Evolutionary conservation across 2,797 vertebrate species (phyloP).

Genomic region (Aldrovandia affinis): DNA sequence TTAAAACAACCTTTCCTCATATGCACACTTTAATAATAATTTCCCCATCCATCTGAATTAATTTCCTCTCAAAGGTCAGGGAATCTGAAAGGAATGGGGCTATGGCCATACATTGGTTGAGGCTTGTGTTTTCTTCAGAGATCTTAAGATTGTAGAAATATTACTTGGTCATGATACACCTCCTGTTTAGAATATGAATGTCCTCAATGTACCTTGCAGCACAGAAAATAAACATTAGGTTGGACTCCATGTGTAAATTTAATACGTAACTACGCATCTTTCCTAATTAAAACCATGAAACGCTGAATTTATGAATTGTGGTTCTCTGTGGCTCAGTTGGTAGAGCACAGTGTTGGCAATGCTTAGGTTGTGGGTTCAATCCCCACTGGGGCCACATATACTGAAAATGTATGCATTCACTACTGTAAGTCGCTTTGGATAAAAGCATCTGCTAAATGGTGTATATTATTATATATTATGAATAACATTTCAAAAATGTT

Average conservation of each 20-base stretch:
- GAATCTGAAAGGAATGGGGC: background rate
- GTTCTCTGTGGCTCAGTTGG: too few relatives aligned
- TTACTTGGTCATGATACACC: background rate
- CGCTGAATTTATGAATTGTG: too few relatives aligned
- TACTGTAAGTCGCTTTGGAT: too few relatives aligned
- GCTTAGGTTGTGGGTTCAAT: too few relatives aligned
- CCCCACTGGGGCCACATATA: too few relatives aligned
- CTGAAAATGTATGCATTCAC: too few relatives aligned
- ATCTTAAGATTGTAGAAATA: slow-evolving; percentile 5
- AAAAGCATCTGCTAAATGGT: too few relatives aligned
- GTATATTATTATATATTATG: too few relatives aligned
- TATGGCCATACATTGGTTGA: background rate
- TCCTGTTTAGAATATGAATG: background rate
- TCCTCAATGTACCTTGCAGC: background rate
- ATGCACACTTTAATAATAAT: background rate
- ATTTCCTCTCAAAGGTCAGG: background rate
- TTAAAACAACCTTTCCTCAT: slow-evolving; percentile 17
- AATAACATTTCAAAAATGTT: too few relatives aligned
- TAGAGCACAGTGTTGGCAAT: too few relatives aligned
- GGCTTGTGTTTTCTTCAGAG: background rate
- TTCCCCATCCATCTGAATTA: background rate
- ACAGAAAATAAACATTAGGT: background rate
- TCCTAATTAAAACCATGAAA: background rate
- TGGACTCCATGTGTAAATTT: background rate
- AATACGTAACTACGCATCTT: background rate